Evolutionary conservation across 2,797 vertebrate genomes (phyloP), one percentile per base, ranked within the genome.

Genomic region (Coreius guichenoti): DNA sequence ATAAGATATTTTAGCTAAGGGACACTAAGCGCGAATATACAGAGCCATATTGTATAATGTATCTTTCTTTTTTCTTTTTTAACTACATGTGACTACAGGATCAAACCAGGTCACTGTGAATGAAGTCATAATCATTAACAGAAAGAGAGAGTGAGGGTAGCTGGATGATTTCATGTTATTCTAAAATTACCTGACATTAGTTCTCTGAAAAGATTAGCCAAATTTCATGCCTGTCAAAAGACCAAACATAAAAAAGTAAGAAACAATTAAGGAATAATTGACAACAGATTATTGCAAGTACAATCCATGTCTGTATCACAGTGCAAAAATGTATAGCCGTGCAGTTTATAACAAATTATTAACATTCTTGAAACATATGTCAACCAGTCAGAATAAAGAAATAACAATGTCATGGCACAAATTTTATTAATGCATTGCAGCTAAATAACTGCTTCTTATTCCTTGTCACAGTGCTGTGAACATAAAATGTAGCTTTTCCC

Each of bases 91-190:
- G 26, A 56, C 72, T 63, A 26, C 9, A 39, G 67, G 81, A 74
- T 88, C 56, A 84, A 58, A 77, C 56, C 23, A 75, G 86, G 81
- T 86, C 54, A 78, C 14, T 14, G 26, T 70, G 65, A 78, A 70
- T 74, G 80, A 63, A 58, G 70, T 39, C 47, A 54, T 47, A 13
- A 43, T 45, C 33, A 9, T 73, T 26, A 29, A 80, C 5, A 26
- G 36, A 14, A 58, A 68, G 45, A 54, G 49, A 63, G 26, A 77
- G 29, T 23, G 21, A 86, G 74, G 43, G n/a, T n/a, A 51, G 61
- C 19, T 17, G 49, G 68, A 73, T 68, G 23, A 54, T 67, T 88
- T 89, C 29, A 45, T 54, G 12, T 51, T 45, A 9, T 68, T 69
- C 65, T 88, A 73, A 77, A 70, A 67, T 82, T 7, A 36, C 68